Conservation (phyloP, 2,888 invertebrate species). For the Apocheima hispidaria region DNA sequence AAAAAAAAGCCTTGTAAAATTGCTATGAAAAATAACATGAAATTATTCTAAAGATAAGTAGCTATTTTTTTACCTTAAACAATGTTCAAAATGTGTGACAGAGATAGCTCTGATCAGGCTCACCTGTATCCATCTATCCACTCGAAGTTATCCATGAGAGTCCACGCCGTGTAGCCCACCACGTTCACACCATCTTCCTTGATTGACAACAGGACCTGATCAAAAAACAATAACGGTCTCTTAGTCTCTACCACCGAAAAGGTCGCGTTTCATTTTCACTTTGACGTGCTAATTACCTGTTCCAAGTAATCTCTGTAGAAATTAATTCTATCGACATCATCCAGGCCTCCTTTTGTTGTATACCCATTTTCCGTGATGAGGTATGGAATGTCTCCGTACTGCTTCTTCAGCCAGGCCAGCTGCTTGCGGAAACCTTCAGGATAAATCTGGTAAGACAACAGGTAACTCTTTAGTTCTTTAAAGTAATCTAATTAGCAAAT, state of each 20-base stretch:
- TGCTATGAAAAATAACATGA: no score
- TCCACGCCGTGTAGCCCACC: constrained; percentile 86
- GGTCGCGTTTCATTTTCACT: no score
- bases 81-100: no score
- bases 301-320: constrained; percentile 53
- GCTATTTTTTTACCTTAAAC: no score
- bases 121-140: constrained; percentile 83
- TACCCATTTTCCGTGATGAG: constrained; percentile 79
- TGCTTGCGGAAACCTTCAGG: constrained; percentile 74
- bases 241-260: no score
- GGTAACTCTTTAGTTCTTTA: no score
- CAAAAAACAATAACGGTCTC: no score
- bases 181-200: constrained; percentile 72
- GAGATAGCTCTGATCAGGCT: background rate
- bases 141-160: constrained; percentile 88
- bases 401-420: constrained; percentile 69
- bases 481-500: no score
- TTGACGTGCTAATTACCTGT: constrained; percentile 48
- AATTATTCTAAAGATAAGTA: no score
- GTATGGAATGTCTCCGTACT: constrained; percentile 68
- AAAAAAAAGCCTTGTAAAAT: no score
- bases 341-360: constrained; percentile 47
- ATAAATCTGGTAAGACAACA: constrained; percentile 55
- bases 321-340: constrained; percentile 55
- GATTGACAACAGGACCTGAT: constrained; percentile 65